phyloP scores from a whole-genome alignment of 1,140 invertebrate genomes.

The Formica selysi region DNA sequence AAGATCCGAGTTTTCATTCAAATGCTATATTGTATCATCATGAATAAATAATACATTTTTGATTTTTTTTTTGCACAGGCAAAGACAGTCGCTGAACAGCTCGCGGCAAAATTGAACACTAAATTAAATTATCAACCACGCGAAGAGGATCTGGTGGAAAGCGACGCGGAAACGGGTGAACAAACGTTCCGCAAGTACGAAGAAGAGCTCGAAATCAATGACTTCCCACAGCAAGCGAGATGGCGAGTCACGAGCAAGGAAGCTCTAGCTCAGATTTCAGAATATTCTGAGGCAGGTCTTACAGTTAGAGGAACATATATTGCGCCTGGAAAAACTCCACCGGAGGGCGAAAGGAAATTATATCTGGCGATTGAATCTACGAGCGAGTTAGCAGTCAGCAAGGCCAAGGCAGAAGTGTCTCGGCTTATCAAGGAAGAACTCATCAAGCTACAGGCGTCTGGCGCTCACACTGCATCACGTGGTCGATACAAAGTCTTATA shows the following conservation, averaged over 20 bases:
- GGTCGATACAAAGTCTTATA: conserved; percentile 98
- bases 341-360: conserved; percentile 98
- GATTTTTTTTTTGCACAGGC: conserved; percentile 86
- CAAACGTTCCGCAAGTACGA: conserved; percentile 97
- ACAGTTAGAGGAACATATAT: conserved; percentile 99
- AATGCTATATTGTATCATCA: background rate
- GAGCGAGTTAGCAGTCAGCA: conserved; percentile 98
- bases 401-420: conserved; percentile 99
- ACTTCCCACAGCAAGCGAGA: conserved; percentile 99
- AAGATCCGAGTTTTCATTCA: conserved; percentile 73
- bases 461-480: conserved; percentile 95
- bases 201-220: conserved; percentile 99
- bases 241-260: conserved; percentile 99
- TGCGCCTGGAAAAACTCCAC: conserved; percentile 94
- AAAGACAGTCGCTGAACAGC: conserved; percentile 96
- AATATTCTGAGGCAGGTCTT: conserved; percentile 99
- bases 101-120: conserved; percentile 98
- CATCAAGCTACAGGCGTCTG: conserved; percentile 95
- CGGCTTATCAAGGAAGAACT: conserved; percentile 99
- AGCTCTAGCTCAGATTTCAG: conserved; percentile 98
- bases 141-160: conserved; percentile 91
- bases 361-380: conserved; percentile 99
- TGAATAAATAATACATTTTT: conserved; percentile 55
- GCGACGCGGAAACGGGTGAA: conserved; percentile 90
- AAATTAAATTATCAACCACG: conserved; percentile 98